Conservation (phyloP, 2,888 invertebrate species). For the Camponotus fellah region DNA sequence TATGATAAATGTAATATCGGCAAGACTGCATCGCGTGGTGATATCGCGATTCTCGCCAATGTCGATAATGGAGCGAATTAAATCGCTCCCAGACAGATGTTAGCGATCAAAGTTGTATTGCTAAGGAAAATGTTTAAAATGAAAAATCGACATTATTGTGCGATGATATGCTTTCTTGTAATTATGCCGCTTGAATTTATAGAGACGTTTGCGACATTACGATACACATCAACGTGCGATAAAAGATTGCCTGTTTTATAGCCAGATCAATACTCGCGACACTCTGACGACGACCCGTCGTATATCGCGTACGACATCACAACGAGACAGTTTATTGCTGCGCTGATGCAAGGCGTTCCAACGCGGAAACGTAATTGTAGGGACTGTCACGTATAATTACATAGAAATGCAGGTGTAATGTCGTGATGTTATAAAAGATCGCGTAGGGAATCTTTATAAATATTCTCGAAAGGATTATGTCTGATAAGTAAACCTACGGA, state of each 20-base stretch:
- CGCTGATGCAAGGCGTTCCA: slow-evolving; percentile 10
- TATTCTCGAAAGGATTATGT: neutral
- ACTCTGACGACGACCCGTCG: slow-evolving; percentile 12
- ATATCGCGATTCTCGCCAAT: neutral
- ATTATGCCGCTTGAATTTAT: slow-evolving; percentile 1
- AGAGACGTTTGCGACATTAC: slow-evolving; percentile 9
- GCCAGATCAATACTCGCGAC: slow-evolving; percentile 34
- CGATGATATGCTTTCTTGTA: neutral
- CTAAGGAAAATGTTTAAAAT: neutral
- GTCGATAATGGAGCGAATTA: neutral
- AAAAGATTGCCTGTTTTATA: slow-evolving; percentile 47
- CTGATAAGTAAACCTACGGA: too few species aligned
- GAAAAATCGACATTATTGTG: neutral
- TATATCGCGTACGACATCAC: slow-evolving; percentile 12
- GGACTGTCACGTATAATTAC: slow-evolving; percentile 9
- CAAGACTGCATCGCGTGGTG: neutral
- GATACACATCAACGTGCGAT: slow-evolving; percentile 33
- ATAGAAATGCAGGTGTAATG: too few species aligned
- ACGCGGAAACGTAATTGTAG: slow-evolving; percentile 8
- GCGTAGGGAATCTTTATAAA: neutral
- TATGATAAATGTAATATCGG: too few species aligned
- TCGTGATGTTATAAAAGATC: neutral
- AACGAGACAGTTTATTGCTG: slow-evolving; percentile 21
- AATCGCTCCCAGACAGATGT: neutral
- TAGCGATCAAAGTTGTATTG: neutral